phyloP scores from a whole-genome alignment of 2,113 vertebrate genomes.

The Apodemus sylvaticus region DNA sequence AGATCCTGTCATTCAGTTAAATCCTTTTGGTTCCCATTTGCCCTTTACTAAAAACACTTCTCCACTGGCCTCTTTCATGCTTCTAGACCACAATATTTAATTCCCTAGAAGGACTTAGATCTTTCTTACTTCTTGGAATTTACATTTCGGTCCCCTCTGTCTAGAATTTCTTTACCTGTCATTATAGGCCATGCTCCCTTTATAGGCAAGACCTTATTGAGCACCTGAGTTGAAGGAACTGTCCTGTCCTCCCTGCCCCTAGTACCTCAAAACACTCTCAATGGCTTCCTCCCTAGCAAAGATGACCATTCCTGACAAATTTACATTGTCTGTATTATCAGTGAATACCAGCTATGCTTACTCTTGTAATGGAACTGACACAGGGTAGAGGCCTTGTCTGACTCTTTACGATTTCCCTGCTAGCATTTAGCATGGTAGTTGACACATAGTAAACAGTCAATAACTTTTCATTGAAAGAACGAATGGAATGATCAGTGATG shows the following conservation, averaged over 20 bases:
- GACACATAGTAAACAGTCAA: constrained; percentile 10
- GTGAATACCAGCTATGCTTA: background rate
- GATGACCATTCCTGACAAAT: background rate
- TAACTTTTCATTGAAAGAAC: constrained; percentile 42
- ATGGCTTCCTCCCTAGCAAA: background rate
- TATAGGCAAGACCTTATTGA: background rate
- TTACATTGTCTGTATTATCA: background rate
- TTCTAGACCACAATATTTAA: background rate
- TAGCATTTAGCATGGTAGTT: background rate
- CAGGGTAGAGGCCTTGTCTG: background rate
- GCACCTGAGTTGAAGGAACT: background rate
- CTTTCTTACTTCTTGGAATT: background rate
- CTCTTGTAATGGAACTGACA: background rate
- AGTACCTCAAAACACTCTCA: background rate
- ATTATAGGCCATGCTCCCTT: background rate
- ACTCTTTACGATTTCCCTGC: constrained; percentile 30
- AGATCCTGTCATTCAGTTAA: background rate
- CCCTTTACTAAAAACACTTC: background rate
- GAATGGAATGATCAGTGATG: background rate
- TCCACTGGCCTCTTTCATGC: background rate
- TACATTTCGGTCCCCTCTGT: background rate
- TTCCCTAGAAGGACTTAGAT: background rate
- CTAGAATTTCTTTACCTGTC: background rate
- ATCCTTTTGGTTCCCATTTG: background rate
- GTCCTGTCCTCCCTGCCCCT: rapidly evolving